Percentiles rank a stretch among this genome's conserved stretches.
Evolutionary conservation across 2,888 invertebrate species (phyloP).

Genomic region (Geophilus truncorum): DNA sequence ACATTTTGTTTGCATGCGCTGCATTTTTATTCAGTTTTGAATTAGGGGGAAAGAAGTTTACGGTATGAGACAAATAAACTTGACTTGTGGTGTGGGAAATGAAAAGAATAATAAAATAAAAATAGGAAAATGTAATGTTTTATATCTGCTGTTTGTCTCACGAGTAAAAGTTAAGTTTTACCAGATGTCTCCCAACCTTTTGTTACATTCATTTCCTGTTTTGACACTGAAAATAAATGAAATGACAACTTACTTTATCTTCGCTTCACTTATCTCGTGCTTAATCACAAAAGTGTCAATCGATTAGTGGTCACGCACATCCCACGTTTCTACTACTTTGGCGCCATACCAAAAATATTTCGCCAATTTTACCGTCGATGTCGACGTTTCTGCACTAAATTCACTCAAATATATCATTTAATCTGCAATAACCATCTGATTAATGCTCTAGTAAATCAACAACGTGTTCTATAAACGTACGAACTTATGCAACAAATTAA

Average conservation of each 20-base stretch:
- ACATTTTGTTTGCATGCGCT: too few species aligned
- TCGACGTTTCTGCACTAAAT: neutral
- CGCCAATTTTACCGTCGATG: neutral
- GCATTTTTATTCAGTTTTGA: too few species aligned
- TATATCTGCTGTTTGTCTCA: neutral
- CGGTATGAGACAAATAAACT: too few species aligned
- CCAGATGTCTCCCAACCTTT: neutral
- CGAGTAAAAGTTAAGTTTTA: neutral
- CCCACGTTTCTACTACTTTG: neutral
- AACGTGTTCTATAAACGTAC: too few species aligned
- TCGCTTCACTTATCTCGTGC: slow-evolving; percentile 12
- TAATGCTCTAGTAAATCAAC: too few species aligned
- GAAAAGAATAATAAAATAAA: too few species aligned
- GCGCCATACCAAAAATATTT: slow-evolving; percentile 1
- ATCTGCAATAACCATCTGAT: neutral
- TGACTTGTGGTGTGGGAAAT: too few species aligned
- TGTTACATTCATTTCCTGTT: neutral
- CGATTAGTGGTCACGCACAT: slow-evolving; percentile 22
- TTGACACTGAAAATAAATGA: slow-evolving; percentile 19
- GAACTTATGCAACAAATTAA: too few species aligned
- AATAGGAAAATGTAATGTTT: too few species aligned
- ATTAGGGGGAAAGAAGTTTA: too few species aligned
- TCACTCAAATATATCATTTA: neutral
- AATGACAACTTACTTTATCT: slow-evolving; percentile 27
- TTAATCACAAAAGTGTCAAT: slow-evolving; percentile 24